phyloP scores from a whole-genome alignment of 1,140 invertebrate species.

The Samia ricini region DNA sequence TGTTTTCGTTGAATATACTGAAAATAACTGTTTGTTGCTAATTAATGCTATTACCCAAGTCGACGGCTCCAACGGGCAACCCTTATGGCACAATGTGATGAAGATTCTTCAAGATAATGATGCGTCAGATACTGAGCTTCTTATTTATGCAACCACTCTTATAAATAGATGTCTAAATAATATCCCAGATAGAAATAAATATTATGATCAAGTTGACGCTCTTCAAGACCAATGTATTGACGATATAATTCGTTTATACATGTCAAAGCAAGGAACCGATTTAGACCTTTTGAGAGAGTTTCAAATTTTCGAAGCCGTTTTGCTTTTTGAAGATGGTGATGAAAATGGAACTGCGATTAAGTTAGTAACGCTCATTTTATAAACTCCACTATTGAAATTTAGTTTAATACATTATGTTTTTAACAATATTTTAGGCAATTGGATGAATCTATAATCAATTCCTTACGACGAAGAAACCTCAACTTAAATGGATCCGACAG shows the following conservation, averaged over 20 bases:
- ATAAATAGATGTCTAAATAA: conserved; percentile 98
- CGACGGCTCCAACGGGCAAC: conserved; percentile 82
- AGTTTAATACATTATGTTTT: conserved; percentile 1
- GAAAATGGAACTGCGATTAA: conserved; percentile 83
- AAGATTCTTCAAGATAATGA: conserved; percentile 96
- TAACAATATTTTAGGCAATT: conserved; percentile 77
- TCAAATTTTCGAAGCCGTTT: conserved; percentile 96
- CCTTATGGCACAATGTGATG: conserved; percentile 91
- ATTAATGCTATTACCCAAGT: conserved; percentile 93
- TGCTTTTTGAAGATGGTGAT: conserved; percentile 93
- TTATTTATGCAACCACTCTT: conserved; percentile 97
- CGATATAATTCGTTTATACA: conserved; percentile 92
- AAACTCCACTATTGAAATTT: neutral
- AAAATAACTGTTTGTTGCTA: conserved; percentile 93
- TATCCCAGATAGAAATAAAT: conserved; percentile 97
- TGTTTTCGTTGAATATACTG: conserved; percentile 99
- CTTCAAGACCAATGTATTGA: conserved; percentile 98
- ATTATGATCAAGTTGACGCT: conserved; percentile 98
- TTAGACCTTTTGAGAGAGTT: conserved; percentile 95
- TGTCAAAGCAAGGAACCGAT: conserved; percentile 95
- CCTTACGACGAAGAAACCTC: conserved; percentile 46
- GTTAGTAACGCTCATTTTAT: conserved; percentile 46
- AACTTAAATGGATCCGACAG: conserved; percentile 45
- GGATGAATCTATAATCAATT: conserved; percentile 85
- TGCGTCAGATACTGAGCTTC: conserved; percentile 95